Base-by-base conservation (phyloP, 2,888 invertebrate genomes). In the Steinernema hermaphroditum region DNA sequence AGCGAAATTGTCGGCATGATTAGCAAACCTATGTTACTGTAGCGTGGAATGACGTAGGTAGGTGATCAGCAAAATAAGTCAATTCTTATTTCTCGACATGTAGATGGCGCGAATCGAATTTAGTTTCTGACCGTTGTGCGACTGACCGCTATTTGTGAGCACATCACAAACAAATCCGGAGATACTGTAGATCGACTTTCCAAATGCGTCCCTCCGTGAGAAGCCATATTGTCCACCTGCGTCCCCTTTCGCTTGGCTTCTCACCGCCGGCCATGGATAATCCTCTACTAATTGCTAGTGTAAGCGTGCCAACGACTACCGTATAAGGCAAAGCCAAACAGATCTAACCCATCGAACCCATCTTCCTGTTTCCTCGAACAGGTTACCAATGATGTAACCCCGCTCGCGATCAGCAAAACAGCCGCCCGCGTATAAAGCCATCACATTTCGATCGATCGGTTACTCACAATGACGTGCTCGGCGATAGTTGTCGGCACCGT, bases 231-330 rank as follows among this genome's bases (percentile, higher is more conserved):
- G 27, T 6, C n/a, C 54, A 54, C 54, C 54, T 54, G 54, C 46
- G n/a, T 24, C 16, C n/a, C 27, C 54, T 22, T 54, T 22, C 54
- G 54, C 54, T 24, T 54, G 54, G 54, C 54, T 54, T 54, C 37
- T 37, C 27, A 9, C 54, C 22, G 54, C 27, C 6, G 37, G 54
- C 27, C 27, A 27, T 8, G 4, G 54, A 54, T 54, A 54, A 54
- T 54, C 54, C 54, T 2, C 27, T 22, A 6, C 54, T 54, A 54
- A 54, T 54, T 54, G 54, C 54, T 54, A 54, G 54, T 22, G 54
- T 54, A 54, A 54, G 54, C 54, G 54, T 54, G 54, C 54, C 27
- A 8, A 4, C 6, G 54, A 27, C 54, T 54, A 54, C 54, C 2
- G 54, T 54, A 54, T 37, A 12, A 37, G 37, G 12, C 12, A 12